Conservation (phyloP, 2,113 vertebrate species). For the Solenodon paradoxus region DNA sequence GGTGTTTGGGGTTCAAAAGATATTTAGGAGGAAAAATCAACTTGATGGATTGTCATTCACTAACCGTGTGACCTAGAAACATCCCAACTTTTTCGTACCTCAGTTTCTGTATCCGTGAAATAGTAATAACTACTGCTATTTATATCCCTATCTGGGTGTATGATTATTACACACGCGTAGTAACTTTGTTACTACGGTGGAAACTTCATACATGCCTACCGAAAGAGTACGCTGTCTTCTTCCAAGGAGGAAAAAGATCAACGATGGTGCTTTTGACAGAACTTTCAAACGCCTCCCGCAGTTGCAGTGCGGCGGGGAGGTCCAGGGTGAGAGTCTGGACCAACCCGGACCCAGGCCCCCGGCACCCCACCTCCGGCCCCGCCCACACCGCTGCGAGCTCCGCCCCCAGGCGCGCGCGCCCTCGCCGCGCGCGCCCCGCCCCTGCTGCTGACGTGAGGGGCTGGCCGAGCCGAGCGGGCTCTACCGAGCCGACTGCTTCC, state of each 20-base stretch:
- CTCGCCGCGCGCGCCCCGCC: constrained; percentile 5
- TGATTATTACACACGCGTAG: too few relatives aligned
- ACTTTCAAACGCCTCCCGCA: too few relatives aligned
- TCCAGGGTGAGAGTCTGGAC: too few relatives aligned
- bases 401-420: neutral
- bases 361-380: neutral
- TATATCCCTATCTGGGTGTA: neutral
- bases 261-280: neutral
- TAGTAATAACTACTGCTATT: neutral
- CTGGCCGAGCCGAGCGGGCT: neutral
- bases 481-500: neutral
- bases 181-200: neutral
- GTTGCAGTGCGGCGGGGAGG: neutral
- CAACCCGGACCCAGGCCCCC: too few relatives aligned
- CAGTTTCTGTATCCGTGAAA: neutral
- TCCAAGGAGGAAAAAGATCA: neutral
- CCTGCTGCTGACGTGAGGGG: constrained; percentile 65
- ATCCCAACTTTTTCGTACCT: neutral
- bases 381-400: neutral
- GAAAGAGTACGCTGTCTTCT: neutral
- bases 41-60: neutral
- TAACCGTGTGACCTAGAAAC: neutral
- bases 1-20: neutral
- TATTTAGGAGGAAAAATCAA: neutral
- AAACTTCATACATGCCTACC: neutral